Evolutionary conservation across 2,113 vertebrate genomes (phyloP).

Genomic region (Lampris incognitus): DNA sequence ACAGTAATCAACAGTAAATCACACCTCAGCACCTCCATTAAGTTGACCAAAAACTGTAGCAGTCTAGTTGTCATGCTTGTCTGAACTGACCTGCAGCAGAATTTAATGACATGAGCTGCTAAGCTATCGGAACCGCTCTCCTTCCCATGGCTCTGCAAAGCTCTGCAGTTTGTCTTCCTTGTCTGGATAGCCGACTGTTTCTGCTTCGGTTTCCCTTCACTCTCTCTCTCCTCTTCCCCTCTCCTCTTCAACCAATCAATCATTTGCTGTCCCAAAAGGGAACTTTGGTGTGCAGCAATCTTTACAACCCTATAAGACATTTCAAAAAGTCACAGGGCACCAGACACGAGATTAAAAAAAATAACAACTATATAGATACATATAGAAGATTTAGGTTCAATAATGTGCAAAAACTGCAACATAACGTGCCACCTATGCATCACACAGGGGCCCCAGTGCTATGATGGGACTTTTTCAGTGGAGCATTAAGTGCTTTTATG

Average conservation of each 20-base stretch:
- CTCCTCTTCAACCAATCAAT: not conserved
- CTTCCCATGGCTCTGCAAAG: slow-evolving; percentile 48
- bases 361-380: too few relatives aligned
- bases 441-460: not conserved
- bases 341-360: too few relatives aligned
- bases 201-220: slow-evolving; percentile 25
- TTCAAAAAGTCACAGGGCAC: too few relatives aligned
- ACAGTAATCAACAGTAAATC: slow-evolving; percentile 32
- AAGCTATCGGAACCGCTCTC: slow-evolving; percentile 35
- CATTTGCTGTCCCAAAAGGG: too few relatives aligned
- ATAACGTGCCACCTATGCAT: too few relatives aligned
- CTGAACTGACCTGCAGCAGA: slow-evolving; percentile 45
- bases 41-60: slow-evolving; percentile 56
- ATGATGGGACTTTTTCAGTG: too few relatives aligned
- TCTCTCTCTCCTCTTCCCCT: slow-evolving; percentile 28
- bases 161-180: slow-evolving; percentile 61
- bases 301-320: too few relatives aligned
- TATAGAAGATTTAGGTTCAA: too few relatives aligned
- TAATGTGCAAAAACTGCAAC: too few relatives aligned
- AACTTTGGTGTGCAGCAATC: too few relatives aligned
- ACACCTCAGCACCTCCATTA: slow-evolving; percentile 54
- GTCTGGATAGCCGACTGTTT: slow-evolving; percentile 68
- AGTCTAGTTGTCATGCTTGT: slow-evolving; percentile 52
- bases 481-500: too few relatives aligned
- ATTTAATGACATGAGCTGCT: slow-evolving; percentile 48